Evolutionary conservation across 2,797 vertebrate genomes (phyloP).

Genomic region (Mus spretus): DNA sequence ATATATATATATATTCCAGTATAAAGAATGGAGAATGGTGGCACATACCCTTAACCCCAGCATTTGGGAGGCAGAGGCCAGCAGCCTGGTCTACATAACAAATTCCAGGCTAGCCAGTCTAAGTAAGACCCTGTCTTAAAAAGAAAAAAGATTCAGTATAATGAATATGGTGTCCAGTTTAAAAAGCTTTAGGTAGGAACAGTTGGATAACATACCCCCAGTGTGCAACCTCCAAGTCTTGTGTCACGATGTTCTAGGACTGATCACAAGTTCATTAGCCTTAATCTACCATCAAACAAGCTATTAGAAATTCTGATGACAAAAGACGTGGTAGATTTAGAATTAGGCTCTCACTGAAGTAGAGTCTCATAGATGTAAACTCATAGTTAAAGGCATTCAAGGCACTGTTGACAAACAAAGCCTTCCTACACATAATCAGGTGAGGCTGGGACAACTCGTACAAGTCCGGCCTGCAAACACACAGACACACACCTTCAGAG

Average conservation of each 20-base stretch:
- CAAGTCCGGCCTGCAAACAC: neutral
- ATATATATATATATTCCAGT: neutral
- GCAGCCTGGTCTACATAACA: neutral
- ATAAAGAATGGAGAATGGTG: neutral
- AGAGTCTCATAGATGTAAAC: neutral
- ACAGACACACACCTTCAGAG: neutral
- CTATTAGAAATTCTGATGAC: neutral
- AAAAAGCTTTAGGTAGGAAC: neutral
- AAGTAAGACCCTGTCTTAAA: no score
- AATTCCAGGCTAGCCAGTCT: neutral
- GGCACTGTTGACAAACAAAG: neutral
- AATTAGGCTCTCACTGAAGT: neutral
- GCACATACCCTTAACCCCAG: neutral
- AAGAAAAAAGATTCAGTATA: neutral
- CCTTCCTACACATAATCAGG: neutral
- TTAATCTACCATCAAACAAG: neutral
- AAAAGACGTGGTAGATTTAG: slow-evolving; percentile 2
- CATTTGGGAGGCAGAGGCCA: neutral
- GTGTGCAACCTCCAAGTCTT: neutral
- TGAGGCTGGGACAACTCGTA: neutral
- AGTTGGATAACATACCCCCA: neutral
- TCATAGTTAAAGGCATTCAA: neutral
- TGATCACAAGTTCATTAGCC: neutral
- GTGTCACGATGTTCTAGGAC: neutral
- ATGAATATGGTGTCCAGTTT: neutral